These are phyloP conservation scores for Petrophora chlorosata DNA, from an alignment of 2,888 invertebrate genomes.

Conservation along the genomic window DNA sequence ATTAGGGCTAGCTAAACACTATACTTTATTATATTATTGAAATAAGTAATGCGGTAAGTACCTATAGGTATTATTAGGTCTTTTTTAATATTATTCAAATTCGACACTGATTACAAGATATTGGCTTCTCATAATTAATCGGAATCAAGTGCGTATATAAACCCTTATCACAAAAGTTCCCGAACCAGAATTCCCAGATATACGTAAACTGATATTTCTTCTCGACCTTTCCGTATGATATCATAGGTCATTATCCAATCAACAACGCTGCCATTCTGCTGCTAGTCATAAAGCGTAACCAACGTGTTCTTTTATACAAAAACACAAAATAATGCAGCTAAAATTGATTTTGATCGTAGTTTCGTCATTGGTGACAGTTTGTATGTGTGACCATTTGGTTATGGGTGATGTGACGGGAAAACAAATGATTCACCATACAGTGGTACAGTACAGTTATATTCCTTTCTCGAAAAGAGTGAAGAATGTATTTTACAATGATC, in stretches of 20 bases:
- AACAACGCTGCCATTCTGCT: slow-evolving; percentile 16
- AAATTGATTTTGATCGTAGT: slow-evolving; percentile 38
- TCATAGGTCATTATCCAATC: slow-evolving; percentile 33
- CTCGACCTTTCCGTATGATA: slow-evolving; percentile 32
- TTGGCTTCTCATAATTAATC: too few relatives aligned
- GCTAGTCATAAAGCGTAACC: slow-evolving; percentile 8
- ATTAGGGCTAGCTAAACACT: too few relatives aligned
- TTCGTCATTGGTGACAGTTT: slow-evolving; percentile 33
- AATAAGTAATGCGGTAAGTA: too few relatives aligned
- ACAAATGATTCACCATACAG: slow-evolving; percentile 46
- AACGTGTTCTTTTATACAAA: slow-evolving; percentile 7
- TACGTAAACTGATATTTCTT: slow-evolving; percentile 15
- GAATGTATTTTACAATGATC: slow-evolving; percentile 51
- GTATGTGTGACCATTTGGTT: slow-evolving; percentile 49
- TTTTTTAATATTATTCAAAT: too few relatives aligned
- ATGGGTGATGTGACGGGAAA: slow-evolving; percentile 48
- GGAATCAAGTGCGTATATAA: neutral
- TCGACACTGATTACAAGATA: too few relatives aligned
- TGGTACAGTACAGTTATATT: slow-evolving; percentile 43
- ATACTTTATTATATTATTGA: too few relatives aligned
- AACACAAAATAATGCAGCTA: slow-evolving; percentile 35
- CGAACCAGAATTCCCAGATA: slow-evolving; percentile 4
- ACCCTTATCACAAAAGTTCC: neutral
- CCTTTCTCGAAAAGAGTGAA: slow-evolving; percentile 54
- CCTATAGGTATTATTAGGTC: too few relatives aligned